These are phyloP conservation scores for mouse (Mus musculus) DNA, from an alignment of 2,113 vertebrate species.

Conservation along the genomic window DNA sequence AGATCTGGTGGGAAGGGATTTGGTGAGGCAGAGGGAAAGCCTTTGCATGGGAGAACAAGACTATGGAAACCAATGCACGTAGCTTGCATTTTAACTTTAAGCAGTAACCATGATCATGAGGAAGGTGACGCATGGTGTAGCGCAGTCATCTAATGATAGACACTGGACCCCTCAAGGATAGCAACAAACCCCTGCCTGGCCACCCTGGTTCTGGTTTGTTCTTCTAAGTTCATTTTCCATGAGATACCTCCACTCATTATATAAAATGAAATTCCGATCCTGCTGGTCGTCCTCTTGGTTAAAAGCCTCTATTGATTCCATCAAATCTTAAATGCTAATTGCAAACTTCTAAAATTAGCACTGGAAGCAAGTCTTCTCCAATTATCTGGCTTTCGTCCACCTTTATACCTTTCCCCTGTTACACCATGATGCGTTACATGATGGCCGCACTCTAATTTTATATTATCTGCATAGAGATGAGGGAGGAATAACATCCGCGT, in stretches of 20 bases:
- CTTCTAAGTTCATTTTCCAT: constrained; percentile 25
- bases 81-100: neutral
- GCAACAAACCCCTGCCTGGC: neutral
- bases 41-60: neutral
- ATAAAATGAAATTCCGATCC: constrained; percentile 47
- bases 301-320: constrained; percentile 44
- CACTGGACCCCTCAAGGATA: neutral
- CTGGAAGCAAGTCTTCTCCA: neutral
- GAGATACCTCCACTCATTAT: constrained; percentile 20
- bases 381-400: constrained; percentile 44
- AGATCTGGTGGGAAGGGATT: accelerated
- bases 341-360: constrained; percentile 61
- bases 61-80: neutral
- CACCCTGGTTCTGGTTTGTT: constrained; percentile 12
- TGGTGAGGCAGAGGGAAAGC: neutral
- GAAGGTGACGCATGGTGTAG: neutral
- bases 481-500: neutral
- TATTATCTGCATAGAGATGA: neutral
- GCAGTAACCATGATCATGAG: neutral
- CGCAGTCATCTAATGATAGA: neutral
- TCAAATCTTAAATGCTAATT: constrained; percentile 54
- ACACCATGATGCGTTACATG: neutral
- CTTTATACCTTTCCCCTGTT: neutral
- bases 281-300: constrained; percentile 42
- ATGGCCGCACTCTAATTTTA: neutral